Conservation (phyloP, 2,888 invertebrate genomes). For the Melipona beecheii region DNA sequence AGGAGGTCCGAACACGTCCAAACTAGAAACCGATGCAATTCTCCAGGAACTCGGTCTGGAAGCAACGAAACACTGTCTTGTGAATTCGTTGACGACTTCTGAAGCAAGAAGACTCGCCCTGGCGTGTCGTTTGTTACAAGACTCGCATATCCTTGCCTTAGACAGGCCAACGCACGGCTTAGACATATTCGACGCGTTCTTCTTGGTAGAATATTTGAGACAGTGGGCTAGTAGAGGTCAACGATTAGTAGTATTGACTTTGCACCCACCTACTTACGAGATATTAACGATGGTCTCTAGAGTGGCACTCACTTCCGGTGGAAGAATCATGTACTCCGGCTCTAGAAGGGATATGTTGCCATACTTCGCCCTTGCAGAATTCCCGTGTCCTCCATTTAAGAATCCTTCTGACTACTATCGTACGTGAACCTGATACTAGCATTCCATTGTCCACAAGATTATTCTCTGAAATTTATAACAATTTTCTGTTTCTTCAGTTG, state of each 20-base stretch:
- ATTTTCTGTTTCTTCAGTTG: constrained; percentile 87
- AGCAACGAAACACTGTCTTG: constrained; percentile 94
- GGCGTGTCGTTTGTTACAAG: constrained; percentile 94
- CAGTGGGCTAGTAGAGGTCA: constrained; percentile 92
- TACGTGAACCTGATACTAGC: constrained; percentile 85
- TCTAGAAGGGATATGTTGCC: constrained; percentile 95
- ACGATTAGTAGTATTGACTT: constrained; percentile 94
- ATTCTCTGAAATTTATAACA: not conserved
- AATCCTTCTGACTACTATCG: constrained; percentile 98
- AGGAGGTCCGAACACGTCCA: constrained; percentile 87
- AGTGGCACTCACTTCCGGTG: constrained; percentile 94
- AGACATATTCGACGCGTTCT: constrained; percentile 98
- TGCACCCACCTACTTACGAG: constrained; percentile 97
- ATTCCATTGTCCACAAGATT: not conserved
- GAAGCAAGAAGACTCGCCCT: constrained; percentile 94
- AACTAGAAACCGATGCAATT: constrained; percentile 90
- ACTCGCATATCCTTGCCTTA: constrained; percentile 93
- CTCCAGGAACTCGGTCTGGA: constrained; percentile 96
- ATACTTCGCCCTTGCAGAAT: constrained; percentile 94
- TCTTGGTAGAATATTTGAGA: constrained; percentile 95
- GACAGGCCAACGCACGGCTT: constrained; percentile 95
- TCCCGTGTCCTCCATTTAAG: constrained; percentile 97
- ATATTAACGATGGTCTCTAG: constrained; percentile 97
- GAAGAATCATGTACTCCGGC: constrained; percentile 96
- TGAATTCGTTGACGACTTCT: constrained; percentile 93